A percentile compares a stretch with the other conserved stretches of the same genome.
These are phyloP conservation scores for Perodicticus potto DNA, from an alignment of 2,797 vertebrate genomes.

Conservation along the genomic window DNA sequence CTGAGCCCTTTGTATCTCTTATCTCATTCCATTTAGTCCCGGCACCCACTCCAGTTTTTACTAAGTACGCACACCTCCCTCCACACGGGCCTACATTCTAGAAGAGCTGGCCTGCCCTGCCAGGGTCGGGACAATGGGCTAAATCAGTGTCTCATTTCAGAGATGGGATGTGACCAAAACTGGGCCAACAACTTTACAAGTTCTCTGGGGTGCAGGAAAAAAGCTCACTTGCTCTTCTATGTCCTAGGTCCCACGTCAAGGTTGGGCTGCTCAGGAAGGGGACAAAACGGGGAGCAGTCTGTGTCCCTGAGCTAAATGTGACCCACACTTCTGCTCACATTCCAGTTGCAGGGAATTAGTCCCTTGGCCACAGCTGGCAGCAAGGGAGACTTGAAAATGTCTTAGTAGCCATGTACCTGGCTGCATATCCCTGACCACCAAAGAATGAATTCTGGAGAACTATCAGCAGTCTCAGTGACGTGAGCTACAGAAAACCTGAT, in stretches of 20 bases:
- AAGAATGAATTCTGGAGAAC: neutral
- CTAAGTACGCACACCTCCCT: neutral
- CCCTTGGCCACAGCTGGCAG: neutral
- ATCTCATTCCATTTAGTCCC: neutral
- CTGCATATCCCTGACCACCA: neutral
- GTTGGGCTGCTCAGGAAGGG: neutral
- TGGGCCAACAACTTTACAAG: neutral
- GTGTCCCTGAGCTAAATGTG: neutral
- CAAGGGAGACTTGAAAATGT: neutral
- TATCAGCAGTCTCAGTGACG: neutral
- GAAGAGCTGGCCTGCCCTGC: neutral
- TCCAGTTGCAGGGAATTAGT: neutral
- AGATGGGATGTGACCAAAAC: neutral
- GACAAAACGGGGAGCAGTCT: neutral
- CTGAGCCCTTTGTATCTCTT: neutral
- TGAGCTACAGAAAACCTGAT: neutral
- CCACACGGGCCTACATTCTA: neutral
- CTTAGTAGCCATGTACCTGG: neutral
- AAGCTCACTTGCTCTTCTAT: neutral
- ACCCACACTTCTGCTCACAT: neutral
- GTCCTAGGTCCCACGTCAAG: neutral
- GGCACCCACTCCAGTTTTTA: neutral
- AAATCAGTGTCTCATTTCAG: neutral
- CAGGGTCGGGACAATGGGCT: neutral
- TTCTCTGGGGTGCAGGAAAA: conserved; percentile 8